A percentile compares a stretch with the other conserved stretches of the same genome.
These are phyloP conservation scores for Pangasius macronema DNA, from an alignment of 2,797 vertebrate species.

Conservation along the genomic window DNA sequence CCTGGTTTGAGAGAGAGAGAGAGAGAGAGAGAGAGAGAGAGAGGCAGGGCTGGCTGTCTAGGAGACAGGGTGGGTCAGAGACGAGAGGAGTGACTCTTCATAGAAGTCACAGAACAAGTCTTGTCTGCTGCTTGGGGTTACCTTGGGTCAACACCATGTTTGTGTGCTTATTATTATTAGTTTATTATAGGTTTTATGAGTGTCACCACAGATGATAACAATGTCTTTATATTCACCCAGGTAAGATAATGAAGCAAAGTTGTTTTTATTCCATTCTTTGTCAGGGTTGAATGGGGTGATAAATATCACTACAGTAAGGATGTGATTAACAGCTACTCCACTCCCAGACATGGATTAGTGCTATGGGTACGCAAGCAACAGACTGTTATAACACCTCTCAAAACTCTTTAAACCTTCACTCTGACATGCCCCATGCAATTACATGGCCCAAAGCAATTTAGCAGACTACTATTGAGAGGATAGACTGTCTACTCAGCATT, in stretches of 20 bases:
- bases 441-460: constrained; percentile 30
- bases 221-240: background rate
- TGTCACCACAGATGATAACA: background rate
- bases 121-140: constrained; percentile 21
- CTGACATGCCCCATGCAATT: constrained; percentile 27
- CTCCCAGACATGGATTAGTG: constrained; percentile 45
- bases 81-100: constrained; percentile 33
- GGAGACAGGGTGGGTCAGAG: constrained; percentile 42
- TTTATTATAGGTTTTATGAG: background rate
- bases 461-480: constrained; percentile 40
- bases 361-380: constrained; percentile 21
- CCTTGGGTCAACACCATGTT: constrained; percentile 2
- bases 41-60: constrained; percentile 7
- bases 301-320: constrained; percentile 26
- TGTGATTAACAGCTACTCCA: constrained; percentile 35
- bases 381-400: constrained; percentile 28
- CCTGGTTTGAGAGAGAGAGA: constrained; percentile 37
- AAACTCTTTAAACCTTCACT: constrained; percentile 18
- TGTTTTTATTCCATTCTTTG: background rate
- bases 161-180: constrained; percentile 12
- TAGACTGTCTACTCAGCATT: constrained; percentile 26
- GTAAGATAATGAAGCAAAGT: background rate
- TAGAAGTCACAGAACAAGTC: constrained; percentile 14
- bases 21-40: background rate
- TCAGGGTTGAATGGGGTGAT: constrained; percentile 29